These are phyloP conservation scores for Gracilinanus agilis DNA, from an alignment of 2,113 vertebrate genomes.

Conservation along the genomic window DNA sequence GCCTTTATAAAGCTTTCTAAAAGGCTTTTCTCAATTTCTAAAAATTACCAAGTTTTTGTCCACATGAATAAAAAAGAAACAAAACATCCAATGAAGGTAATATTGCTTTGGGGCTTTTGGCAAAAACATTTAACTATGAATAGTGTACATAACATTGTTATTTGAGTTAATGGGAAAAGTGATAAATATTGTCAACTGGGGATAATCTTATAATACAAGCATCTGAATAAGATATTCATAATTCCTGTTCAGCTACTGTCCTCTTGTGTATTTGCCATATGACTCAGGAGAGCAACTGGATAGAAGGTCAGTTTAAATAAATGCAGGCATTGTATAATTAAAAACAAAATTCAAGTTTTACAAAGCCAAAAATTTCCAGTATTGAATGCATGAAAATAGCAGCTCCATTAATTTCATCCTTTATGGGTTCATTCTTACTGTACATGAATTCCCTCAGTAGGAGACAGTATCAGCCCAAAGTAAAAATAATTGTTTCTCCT, in stretches of 20 bases:
- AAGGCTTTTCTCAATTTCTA: no score
- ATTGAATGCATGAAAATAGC: neutral
- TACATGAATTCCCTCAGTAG: constrained; percentile 19
- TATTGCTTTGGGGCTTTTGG: constrained; percentile 30
- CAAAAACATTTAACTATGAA: neutral
- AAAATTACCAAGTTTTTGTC: constrained; percentile 36
- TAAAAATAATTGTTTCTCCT: constrained; percentile 69
- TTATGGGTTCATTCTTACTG: constrained; percentile 48
- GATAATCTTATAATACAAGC: neutral
- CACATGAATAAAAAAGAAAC: neutral
- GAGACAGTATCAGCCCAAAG: constrained; percentile 56
- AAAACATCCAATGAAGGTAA: constrained; percentile 21
- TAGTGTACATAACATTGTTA: constrained; percentile 6
- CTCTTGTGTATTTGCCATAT: neutral
- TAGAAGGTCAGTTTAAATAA: neutral
- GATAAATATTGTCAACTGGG: constrained; percentile 20
- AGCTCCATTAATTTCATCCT: constrained; percentile 55
- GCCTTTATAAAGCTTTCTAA: constrained; percentile 45
- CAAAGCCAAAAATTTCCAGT: constrained; percentile 38
- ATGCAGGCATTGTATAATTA: constrained; percentile 22
- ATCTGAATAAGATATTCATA: neutral
- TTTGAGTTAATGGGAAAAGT: constrained; percentile 38
- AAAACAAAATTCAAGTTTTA: constrained; percentile 36
- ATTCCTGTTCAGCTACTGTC: neutral
- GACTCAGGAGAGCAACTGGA: neutral